Evolutionary conservation across 2,113 vertebrate species (phyloP).

Genomic region (Numida meleagris): DNA sequence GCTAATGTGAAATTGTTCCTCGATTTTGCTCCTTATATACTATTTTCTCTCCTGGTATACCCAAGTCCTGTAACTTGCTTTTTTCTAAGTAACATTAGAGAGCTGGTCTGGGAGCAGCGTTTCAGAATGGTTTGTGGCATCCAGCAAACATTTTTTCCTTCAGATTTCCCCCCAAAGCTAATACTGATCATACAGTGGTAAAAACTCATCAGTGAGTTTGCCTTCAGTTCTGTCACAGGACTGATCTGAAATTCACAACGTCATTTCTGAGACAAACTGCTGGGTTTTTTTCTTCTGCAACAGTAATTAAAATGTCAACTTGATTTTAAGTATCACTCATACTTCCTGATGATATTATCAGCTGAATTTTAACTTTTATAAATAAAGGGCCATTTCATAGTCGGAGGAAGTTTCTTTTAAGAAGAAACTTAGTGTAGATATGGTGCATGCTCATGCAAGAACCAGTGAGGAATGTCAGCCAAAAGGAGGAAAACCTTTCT

Average conservation of each 20-base stretch:
- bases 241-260: background rate
- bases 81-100: background rate
- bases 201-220: background rate
- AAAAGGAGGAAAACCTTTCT: background rate
- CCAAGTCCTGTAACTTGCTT: background rate
- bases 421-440: background rate
- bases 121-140: background rate
- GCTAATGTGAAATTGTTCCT: background rate
- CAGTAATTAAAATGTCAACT: background rate
- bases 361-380: background rate
- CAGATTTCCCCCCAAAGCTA: background rate
- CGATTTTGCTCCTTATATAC: background rate
- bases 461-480: background rate
- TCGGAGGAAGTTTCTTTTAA: constrained; percentile 6
- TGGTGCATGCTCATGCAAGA: background rate
- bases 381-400: background rate
- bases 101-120: background rate
- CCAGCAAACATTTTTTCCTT: background rate
- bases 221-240: background rate
- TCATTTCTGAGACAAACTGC: background rate
- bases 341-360: constrained; percentile 16
- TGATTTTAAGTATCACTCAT: background rate
- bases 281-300: background rate
- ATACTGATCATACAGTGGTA: background rate
- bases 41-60: background rate